Base-by-base conservation (phyloP, 1,140 invertebrate species). In the Eriocheir sinensis region DNA sequence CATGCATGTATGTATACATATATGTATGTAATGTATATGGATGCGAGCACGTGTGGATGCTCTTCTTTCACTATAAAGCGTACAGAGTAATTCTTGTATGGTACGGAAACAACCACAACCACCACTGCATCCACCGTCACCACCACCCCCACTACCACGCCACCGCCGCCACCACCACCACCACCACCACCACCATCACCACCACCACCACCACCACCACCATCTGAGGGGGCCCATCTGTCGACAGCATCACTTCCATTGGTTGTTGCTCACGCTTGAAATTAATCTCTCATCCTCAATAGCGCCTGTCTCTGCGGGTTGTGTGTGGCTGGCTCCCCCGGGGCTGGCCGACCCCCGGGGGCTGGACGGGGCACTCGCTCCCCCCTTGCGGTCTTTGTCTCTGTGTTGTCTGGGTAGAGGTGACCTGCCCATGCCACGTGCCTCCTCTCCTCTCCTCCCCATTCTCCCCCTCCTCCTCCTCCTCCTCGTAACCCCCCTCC, bases 231-330 rank as follows among this genome's bases (percentile, higher is more conserved):
- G n/a, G 36, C 38, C 44, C 92, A 93, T 93, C 92, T 93, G 92
- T 93, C 92, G 72, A 93, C 81, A 93, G 80, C 92, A 93, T 93
- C 80, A 93, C 30, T 93, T 60, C 92, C 53, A 93, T 93, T 93
- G 92, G 92, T 85, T 93, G 80, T 44, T 93, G 85, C 80, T 93
- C 92, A 93, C 44, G 92, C 92, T 86, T 93, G 81, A 93, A 93
- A 93, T 93, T 93, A 93, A 93, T 93, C 92, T 86, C 92, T 93
- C 92, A 93, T 93, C 92, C 80, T 93, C 92, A 93, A 93, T 93
- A 48, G 81, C 83, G 81, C 86, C 85, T 80, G 81, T 93, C 92
- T 93, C 81, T 44, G 92, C 81, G 92, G 86, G 48, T 41, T 93
- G 41, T 86, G 36, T 48, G 80, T 41, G 36, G 30, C 17, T 32